Evolutionary conservation across 2,113 vertebrate genomes (phyloP).

Genomic region (Setophaga coronata): DNA sequence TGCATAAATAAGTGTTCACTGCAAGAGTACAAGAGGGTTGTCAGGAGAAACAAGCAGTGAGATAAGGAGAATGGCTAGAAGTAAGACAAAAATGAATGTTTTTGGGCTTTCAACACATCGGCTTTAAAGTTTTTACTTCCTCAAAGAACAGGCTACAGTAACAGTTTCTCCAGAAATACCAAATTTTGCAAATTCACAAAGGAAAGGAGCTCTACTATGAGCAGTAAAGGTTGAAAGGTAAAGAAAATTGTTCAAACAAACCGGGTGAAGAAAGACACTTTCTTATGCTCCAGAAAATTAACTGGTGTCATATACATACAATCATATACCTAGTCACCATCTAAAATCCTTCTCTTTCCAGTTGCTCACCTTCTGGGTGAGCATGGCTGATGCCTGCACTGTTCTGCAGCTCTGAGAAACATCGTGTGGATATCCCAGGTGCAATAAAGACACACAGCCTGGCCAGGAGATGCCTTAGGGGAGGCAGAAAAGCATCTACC

Average conservation of each 20-base stretch:
- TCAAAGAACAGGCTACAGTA: neutral
- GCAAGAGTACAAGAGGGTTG: neutral
- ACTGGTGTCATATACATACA: neutral
- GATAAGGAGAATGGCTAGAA: neutral
- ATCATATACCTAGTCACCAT: neutral
- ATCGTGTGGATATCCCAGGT: neutral
- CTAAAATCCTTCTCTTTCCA: neutral
- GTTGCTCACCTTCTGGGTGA: neutral
- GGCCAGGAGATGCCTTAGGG: neutral
- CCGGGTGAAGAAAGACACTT: neutral
- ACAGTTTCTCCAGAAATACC: neutral
- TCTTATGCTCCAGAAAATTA: neutral
- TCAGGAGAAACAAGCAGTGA: neutral
- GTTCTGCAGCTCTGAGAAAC: neutral
- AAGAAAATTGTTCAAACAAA: neutral
- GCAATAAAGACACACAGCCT: neutral
- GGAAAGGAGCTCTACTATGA: neutral
- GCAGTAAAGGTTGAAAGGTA: neutral
- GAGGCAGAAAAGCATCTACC: neutral
- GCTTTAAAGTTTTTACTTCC: neutral
- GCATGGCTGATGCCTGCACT: neutral
- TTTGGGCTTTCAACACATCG: neutral
- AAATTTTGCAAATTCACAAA: neutral
- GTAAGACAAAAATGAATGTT: neutral
- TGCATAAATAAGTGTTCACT: neutral